These are phyloP conservation scores for Callorhinus ursinus DNA, from an alignment of 2,113 vertebrate genomes.

Conservation along the genomic window DNA sequence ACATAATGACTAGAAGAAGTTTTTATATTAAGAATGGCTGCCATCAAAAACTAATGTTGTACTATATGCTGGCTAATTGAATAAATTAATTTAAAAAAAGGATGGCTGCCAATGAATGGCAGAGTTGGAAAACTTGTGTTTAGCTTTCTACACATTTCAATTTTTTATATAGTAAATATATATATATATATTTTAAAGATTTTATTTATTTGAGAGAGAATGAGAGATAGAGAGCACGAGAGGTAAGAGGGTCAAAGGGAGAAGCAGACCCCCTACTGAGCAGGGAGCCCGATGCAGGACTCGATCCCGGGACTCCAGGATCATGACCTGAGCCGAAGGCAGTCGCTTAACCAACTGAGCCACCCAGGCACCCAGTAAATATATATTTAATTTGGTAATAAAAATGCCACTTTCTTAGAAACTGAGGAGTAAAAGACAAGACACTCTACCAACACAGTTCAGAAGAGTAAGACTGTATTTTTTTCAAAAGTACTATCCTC, in stretches of 20 bases:
- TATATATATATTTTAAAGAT: too few relatives aligned
- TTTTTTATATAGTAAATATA: not conserved
- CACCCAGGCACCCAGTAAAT: not conserved
- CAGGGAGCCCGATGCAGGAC: too few relatives aligned
- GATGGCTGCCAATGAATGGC: not conserved
- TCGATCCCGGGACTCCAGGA: too few relatives aligned
- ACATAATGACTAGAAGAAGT: not conserved
- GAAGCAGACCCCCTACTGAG: too few relatives aligned
- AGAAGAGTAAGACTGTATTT: not conserved
- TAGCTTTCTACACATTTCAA: not conserved
- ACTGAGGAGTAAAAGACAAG: not conserved
- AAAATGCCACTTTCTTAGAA: not conserved
- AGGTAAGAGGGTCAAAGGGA: too few relatives aligned
- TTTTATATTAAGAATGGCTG: not conserved
- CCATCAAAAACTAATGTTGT: not conserved
- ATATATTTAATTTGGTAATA: not conserved
- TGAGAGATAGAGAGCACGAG: too few relatives aligned
- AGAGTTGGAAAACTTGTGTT: not conserved
- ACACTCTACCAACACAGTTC: not conserved
- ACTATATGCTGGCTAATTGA: too few relatives aligned
- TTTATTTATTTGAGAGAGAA: too few relatives aligned
- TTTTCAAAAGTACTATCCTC: not conserved
- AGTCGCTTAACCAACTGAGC: too few relatives aligned
- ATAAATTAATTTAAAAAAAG: not conserved
- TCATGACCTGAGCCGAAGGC: too few relatives aligned